These are phyloP conservation scores for Gambelia wislizenii DNA, from an alignment of 2,797 vertebrate genomes.

Conservation along the genomic window DNA sequence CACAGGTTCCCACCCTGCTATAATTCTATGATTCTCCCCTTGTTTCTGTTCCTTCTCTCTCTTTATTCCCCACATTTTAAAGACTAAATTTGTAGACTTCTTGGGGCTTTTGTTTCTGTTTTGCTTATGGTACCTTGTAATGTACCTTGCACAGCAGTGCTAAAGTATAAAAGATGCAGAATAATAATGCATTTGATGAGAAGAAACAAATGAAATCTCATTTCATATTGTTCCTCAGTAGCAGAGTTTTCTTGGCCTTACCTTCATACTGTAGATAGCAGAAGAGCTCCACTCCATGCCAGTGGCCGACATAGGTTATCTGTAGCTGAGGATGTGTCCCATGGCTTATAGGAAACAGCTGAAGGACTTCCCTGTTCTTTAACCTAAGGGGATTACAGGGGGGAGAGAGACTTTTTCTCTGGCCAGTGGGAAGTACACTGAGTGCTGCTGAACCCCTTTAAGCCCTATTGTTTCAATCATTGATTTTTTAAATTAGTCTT, in stretches of 20 bases:
- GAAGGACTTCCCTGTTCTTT: neutral
- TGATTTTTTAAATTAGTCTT: slow-evolving; percentile 10
- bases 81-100: neutral
- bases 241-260: neutral
- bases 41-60: neutral
- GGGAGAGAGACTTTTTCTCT: too few species aligned
- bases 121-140: neutral
- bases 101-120: neutral
- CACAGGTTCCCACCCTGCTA: neutral
- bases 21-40: neutral
- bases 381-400: neutral
- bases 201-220: neutral
- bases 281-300: neutral
- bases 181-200: neutral
- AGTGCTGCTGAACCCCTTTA: slow-evolving; percentile 1
- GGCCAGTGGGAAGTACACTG: neutral
- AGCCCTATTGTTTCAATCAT: neutral
- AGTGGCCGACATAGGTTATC: neutral
- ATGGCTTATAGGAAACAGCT: neutral
- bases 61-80: neutral
- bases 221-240: neutral
- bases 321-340: neutral
- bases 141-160: neutral
- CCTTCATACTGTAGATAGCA: neutral
- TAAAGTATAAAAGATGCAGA: neutral